phyloP scores from a whole-genome alignment of 2,888 invertebrate genomes.

The Coleophora flavipennella region DNA sequence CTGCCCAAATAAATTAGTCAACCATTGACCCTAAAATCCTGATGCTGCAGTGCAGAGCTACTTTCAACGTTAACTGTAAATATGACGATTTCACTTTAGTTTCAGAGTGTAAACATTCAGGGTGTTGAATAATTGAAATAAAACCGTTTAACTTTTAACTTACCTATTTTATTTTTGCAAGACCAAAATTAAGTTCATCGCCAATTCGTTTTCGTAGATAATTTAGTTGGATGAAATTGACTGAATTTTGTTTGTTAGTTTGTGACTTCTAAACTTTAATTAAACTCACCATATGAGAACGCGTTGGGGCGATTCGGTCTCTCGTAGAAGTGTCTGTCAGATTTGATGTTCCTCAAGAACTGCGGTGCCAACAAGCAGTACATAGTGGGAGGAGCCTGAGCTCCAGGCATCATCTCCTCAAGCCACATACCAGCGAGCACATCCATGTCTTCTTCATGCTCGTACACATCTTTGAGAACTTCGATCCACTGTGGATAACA shows the following conservation, averaged over 20 bases:
- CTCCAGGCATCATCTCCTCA: slow-evolving; percentile 83
- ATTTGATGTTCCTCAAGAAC: slow-evolving; percentile 81
- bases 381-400: slow-evolving; percentile 87
- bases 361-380: slow-evolving; percentile 89
- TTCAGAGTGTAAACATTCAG: no score
- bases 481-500: slow-evolving; percentile 22
- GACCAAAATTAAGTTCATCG: no score
- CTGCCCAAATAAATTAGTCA: no score
- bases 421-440: slow-evolving; percentile 89
- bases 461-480: slow-evolving; percentile 23
- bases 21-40: no score
- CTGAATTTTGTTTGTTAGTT: no score
- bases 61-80: no score
- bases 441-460: slow-evolving; percentile 77
- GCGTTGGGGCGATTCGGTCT: slow-evolving; percentile 29
- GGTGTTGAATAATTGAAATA: no score
- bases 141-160: no score
- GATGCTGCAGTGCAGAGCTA: not conserved
- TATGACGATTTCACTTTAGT: no score
- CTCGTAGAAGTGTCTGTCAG: slow-evolving; percentile 86
- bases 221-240: no score
- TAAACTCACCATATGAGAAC: slow-evolving; percentile 28
- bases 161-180: no score
- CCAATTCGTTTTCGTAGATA: no score
- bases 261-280: not conserved